These are phyloP conservation scores for Mercenaria mercenaria DNA, from an alignment of 1,140 invertebrate genomes.

Conservation along the genomic window DNA sequence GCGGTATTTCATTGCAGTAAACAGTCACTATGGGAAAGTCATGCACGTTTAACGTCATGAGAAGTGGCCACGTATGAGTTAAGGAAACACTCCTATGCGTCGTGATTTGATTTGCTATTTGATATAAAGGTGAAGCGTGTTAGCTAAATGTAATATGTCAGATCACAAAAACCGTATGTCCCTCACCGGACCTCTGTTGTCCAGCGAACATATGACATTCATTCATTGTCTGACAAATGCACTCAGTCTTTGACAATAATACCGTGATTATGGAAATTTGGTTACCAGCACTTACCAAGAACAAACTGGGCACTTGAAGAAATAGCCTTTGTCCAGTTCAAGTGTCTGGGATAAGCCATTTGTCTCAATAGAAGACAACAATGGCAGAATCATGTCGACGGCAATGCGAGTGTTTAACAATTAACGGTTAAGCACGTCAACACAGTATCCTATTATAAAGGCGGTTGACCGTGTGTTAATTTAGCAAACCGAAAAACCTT, in stretches of 20 bases:
- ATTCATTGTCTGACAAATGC: not conserved
- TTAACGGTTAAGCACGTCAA: too few species aligned
- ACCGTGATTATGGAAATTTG: slow-evolving; percentile 13
- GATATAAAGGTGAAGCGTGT: too few species aligned
- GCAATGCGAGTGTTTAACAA: not conserved
- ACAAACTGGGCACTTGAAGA: not conserved
- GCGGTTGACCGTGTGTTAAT: too few species aligned
- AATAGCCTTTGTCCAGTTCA: not conserved
- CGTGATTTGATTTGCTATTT: too few species aligned
- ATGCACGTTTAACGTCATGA: too few species aligned
- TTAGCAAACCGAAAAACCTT: too few species aligned
- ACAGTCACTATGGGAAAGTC: too few species aligned
- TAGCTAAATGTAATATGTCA: slow-evolving; percentile 5
- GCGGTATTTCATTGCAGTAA: too few species aligned
- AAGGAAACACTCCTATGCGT: too few species aligned
- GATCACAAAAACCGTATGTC: not conserved
- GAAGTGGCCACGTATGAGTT: too few species aligned
- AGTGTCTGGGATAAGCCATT: not conserved
- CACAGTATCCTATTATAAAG: too few species aligned
- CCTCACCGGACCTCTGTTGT: not conserved
- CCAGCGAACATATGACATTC: not conserved
- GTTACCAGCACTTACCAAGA: not conserved
- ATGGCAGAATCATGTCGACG: not conserved
- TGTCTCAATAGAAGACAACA: not conserved
- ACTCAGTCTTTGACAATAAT: not conserved